These are phyloP conservation scores for Entomobrya multifasciata DNA, from an alignment of 2,888 invertebrate genomes.

Conservation along the genomic window DNA sequence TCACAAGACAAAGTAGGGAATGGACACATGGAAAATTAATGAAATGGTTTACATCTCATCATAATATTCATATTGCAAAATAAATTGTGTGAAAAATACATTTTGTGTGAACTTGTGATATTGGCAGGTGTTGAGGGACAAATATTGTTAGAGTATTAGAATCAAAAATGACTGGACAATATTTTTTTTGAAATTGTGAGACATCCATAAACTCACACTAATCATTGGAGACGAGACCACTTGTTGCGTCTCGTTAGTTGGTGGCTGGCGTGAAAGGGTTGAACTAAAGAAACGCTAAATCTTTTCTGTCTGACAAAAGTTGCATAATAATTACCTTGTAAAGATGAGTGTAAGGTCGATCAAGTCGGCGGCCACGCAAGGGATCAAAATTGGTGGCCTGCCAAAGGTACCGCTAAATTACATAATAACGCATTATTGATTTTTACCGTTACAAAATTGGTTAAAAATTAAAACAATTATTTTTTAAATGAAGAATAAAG, in stretches of 20 bases:
- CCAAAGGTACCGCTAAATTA: background rate
- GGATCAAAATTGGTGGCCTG: constrained; percentile 22
- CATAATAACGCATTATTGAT: background rate
- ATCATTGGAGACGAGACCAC: too few relatives aligned
- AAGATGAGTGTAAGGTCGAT: constrained; percentile 57
- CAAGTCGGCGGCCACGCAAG: constrained; percentile 47
- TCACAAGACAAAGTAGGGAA: background rate
- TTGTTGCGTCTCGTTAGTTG: too few relatives aligned
- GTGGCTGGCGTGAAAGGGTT: background rate
- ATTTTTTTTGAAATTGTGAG: too few relatives aligned
- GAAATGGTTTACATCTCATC: background rate
- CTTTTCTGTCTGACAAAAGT: background rate
- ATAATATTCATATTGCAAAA: background rate
- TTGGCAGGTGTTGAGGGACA: background rate
- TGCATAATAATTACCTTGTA: background rate
- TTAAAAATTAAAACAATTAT: background rate
- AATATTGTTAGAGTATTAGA: background rate
- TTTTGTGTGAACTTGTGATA: background rate
- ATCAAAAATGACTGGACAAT: too few relatives aligned
- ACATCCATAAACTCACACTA: too few relatives aligned
- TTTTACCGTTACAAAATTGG: too few relatives aligned
- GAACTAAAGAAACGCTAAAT: background rate
- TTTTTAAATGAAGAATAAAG: background rate
- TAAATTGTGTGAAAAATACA: background rate
- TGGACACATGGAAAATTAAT: background rate